Evolutionary conservation across 2,797 vertebrate species (phyloP), one percentile per base, ranked within the genome.

Genomic region (Triplophysa yarkandensis): DNA sequence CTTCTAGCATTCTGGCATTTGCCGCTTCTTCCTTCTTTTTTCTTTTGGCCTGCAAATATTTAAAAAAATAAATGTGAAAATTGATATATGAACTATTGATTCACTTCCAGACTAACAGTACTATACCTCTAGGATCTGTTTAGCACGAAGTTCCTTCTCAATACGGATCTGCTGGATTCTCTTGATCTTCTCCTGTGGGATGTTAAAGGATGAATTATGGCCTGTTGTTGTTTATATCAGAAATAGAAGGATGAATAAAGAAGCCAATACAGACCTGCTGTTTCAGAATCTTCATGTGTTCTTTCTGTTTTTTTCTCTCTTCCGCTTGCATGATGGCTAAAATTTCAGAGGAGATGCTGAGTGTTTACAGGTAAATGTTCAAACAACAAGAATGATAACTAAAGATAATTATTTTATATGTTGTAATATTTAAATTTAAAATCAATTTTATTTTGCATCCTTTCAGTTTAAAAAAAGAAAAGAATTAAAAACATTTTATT

Each of bases 71-170:
- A 7, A 86, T 44, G n/a, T 44, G 1, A 44, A 34, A 43, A 46
- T n/a, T 8, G n/a, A n/a, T 46, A 39, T 39, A 39, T 39, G 36
- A 39, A 43, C 16, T 43, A 16, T 4, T 43, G 14, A 43, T 17
- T 17, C 14, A 16, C 41, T 43, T 43, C 19, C n/a, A n/a, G n/a
- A n/a, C 3, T 50, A 50, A n/a, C n/a, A n/a, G n/a, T n/a, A n/a
- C n/a, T n/a, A 14, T 92, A 99, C 97, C 96, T 99, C 96, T 41
- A 98, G 90, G 91, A 98, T 95, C 86, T 97, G 96, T 87, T 97
- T 96, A 77, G 97, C 95, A 86, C 96, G 91, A 86, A 96, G 92
- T 90, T 98, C 96, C 88, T 97, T 98, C 90, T 99, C 95, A 91
- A 95, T 92, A 84, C 95, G 93, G 84, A 97, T 94, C 90, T 97